Evolutionary conservation across 2,797 vertebrate species (phyloP), one percentile per base, ranked within the genome.

Genomic region (Melanotaenia maccullochi): DNA sequence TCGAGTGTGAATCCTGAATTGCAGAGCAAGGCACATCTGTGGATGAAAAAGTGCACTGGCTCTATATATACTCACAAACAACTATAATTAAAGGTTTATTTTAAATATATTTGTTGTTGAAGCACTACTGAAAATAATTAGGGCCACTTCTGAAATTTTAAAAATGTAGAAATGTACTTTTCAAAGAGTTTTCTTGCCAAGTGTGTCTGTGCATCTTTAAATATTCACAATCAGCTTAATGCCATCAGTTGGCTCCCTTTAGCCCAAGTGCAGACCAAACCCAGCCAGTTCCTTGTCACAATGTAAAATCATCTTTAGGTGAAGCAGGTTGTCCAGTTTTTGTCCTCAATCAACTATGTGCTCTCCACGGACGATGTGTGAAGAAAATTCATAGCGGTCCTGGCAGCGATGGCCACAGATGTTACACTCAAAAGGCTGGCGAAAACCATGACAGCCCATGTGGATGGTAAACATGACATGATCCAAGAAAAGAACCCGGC

Each of bases 391-490:
- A 81, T 99, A 99, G 93, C 97, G 97, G 91, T 99, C 97, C 93
- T 96, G 97, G 94, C 97, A 98, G 91, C 97, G 97, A 90, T 98
- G 89, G 79, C 97, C 97, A 56, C 97, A 99, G 94, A 99, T 98
- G 95, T 98, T 99, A 89, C 97, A 99, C 93, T 99, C 97, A 2
- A 99, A 97, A 84, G 97, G 97, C 95, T 98, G 97, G 80, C 97
- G 96, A 92, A 99, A 99, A 86, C 97, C 97, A 2, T 99, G 97
- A 92, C 97, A 99, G 78, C 97, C 97, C 97, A 99, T 99, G 93
- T 99, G 97, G 91, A 99, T 98, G 81, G 97, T 99, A 94, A 97
- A 99, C 97, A 99, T 99, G 88, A 99, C 97, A 58, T 99, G 97
- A 94, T 99, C 97, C 89, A 99, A 92, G 93, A 99, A 99, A 62